phyloP scores from a whole-genome alignment of 2,113 vertebrate genomes.

The Crotalus horridus region DNA sequence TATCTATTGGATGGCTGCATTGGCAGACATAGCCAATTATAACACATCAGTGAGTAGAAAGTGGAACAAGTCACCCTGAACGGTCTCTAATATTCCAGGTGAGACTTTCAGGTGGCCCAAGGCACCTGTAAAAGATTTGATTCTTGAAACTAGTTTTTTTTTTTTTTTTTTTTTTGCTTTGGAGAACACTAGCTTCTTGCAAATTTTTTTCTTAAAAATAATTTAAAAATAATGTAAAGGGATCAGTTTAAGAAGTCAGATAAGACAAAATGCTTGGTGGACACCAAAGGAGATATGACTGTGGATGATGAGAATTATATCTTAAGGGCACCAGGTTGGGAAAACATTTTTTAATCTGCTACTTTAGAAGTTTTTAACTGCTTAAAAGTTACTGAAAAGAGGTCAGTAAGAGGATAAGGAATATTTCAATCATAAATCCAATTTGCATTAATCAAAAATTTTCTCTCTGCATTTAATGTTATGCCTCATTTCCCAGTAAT shows the following conservation, averaged over 20 bases:
- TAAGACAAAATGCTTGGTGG: neutral
- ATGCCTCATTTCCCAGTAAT: slow-evolving; percentile 53
- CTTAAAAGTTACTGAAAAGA: neutral
- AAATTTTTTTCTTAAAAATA: neutral
- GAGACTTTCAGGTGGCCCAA: neutral
- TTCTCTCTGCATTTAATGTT: slow-evolving; percentile 41
- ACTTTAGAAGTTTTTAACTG: neutral
- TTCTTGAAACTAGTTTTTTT: neutral
- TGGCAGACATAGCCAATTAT: neutral
- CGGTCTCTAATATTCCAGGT: neutral
- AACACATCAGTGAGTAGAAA: neutral
- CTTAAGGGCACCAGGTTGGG: neutral
- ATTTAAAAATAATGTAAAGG: neutral
- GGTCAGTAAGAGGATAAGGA: slow-evolving; percentile 28
- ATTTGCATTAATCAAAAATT: slow-evolving; percentile 38
- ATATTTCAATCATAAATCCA: slow-evolving; percentile 33
- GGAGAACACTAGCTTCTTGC: neutral
- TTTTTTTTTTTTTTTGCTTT: neutral
- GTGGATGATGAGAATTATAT: neutral
- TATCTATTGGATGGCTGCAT: neutral
- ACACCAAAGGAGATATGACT: neutral
- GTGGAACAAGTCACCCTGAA: neutral
- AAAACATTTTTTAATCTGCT: neutral
- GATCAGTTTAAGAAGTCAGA: neutral
- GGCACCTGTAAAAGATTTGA: neutral